phyloP scores from a whole-genome alignment of 2,888 invertebrate genomes.

The Perizoma flavofasciatum region DNA sequence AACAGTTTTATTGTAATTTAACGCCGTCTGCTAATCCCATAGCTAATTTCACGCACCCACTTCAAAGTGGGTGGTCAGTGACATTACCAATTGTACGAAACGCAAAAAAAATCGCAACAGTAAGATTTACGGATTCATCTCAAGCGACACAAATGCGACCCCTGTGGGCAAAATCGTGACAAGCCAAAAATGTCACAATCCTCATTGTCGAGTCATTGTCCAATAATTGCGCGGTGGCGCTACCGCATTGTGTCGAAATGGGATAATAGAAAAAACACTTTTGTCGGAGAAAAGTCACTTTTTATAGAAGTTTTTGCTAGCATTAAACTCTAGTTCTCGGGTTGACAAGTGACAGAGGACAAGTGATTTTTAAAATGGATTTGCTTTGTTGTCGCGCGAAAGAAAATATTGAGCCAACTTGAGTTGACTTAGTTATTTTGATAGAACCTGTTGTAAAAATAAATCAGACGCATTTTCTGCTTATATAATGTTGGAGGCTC shows the following conservation, averaged over 20 bases:
- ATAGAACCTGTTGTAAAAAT: constrained; percentile 16
- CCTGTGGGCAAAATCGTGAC: constrained; percentile 63
- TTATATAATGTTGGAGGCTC: not conserved
- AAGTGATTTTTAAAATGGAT: constrained; percentile 55
- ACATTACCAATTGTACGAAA: constrained; percentile 38
- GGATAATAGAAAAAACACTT: constrained; percentile 44
- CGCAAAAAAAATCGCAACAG: constrained; percentile 38
- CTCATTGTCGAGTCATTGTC: constrained; percentile 49
- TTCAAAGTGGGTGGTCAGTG: constrained; percentile 61
- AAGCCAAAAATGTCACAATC: constrained; percentile 71
- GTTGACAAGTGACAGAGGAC: constrained; percentile 59
- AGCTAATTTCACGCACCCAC: constrained; percentile 59
- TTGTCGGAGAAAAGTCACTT: constrained; percentile 65
- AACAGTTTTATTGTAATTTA: constrained; percentile 44
- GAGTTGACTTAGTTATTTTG: constrained; percentile 28
- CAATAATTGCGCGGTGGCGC: constrained; percentile 71
- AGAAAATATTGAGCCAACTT: constrained; percentile 37
- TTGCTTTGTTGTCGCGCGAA: constrained; percentile 43
- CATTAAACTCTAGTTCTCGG: constrained; percentile 44
- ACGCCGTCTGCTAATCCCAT: constrained; percentile 53
- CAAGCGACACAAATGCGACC: constrained; percentile 57
- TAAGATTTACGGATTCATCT: constrained; percentile 42
- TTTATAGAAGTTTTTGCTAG: constrained; percentile 50
- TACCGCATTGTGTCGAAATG: constrained; percentile 65
- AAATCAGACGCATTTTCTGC: constrained; percentile 5